Percentiles rank a stretch among this genome's conserved stretches.
Evolutionary conservation across 2,888 invertebrate genomes (phyloP).

Genomic region (Lumbricus terrestris): DNA sequence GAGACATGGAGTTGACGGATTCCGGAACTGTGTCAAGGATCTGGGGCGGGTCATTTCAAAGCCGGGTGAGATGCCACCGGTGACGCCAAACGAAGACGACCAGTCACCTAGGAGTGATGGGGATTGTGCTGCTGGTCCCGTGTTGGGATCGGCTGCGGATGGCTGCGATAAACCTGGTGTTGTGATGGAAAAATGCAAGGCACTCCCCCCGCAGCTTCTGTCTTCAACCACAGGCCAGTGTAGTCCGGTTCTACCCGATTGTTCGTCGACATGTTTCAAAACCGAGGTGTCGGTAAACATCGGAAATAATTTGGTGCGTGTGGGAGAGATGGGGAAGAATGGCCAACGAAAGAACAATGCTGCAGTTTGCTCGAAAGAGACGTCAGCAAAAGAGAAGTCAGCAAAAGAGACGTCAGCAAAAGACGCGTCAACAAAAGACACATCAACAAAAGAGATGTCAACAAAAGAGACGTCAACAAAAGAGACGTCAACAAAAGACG

Average conservation of each 20-base stretch:
- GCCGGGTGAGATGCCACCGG: neutral
- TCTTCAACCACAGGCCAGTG: neutral
- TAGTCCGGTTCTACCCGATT: neutral
- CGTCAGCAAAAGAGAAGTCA: no score
- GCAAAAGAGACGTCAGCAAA: no score
- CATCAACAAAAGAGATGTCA: neutral
- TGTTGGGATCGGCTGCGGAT: no score
- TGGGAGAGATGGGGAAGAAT: neutral
- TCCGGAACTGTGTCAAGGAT: conserved; percentile 36
- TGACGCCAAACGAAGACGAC: no score
- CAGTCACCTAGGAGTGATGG: neutral
- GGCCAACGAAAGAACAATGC: neutral
- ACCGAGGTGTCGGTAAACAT: neutral
- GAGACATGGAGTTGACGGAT: conserved; percentile 38
- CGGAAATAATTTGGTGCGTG: neutral
- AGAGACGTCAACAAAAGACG: neutral
- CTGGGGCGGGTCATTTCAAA: conserved; percentile 33
- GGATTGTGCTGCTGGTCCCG: neutral
- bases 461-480: neutral
- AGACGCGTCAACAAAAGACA: no score
- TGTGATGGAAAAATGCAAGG: neutral
- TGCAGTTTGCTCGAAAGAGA: neutral
- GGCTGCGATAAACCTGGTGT: neutral
- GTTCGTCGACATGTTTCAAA: neutral
- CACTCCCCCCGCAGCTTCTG: neutral